Conservation (phyloP, 1,140 invertebrate genomes). For the Drosophila albomicans region DNA sequence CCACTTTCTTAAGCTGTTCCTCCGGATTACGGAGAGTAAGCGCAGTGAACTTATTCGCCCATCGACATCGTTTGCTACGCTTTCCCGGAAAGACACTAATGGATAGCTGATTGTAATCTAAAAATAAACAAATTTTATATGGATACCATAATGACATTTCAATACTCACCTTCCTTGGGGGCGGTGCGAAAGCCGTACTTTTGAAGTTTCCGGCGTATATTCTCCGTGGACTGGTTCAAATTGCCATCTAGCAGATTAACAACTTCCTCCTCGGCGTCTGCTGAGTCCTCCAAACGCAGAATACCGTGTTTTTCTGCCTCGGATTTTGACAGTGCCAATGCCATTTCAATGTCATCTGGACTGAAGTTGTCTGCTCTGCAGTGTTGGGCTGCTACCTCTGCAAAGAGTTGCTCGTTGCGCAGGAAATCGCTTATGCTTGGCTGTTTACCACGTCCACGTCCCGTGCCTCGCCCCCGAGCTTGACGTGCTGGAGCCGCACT, state of each 20-base stretch:
- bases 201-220: conserved; percentile 58
- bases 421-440: conserved; percentile 73
- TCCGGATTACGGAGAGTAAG: conserved; percentile 65
- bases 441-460: conserved; percentile 54
- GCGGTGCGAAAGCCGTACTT: conserved; percentile 76
- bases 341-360: conserved; percentile 80
- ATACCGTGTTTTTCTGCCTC: conserved; percentile 63
- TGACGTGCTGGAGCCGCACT: conserved; percentile 2
- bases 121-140: neutral
- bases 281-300: conserved; percentile 14
- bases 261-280: conserved; percentile 49
- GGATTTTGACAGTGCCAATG: conserved; percentile 77
- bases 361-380: conserved; percentile 75
- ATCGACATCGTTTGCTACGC: conserved; percentile 55
- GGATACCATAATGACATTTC: neutral
- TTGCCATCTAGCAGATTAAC: conserved; percentile 46
- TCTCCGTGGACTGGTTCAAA: conserved; percentile 39
- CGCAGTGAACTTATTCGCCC: conserved; percentile 79
- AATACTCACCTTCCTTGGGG: conserved; percentile 59
- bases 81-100: conserved; percentile 44
- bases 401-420: conserved; percentile 76
- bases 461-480: neutral
- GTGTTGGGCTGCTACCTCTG: conserved; percentile 77
- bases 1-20: conserved; percentile 63
- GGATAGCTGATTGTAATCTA: conserved; percentile 65